A percentile compares a stretch with the other conserved stretches of the same genome.
These are phyloP conservation scores for Lepidotrigona ventralis DNA, from an alignment of 1,140 invertebrate genomes.

Conservation along the genomic window DNA sequence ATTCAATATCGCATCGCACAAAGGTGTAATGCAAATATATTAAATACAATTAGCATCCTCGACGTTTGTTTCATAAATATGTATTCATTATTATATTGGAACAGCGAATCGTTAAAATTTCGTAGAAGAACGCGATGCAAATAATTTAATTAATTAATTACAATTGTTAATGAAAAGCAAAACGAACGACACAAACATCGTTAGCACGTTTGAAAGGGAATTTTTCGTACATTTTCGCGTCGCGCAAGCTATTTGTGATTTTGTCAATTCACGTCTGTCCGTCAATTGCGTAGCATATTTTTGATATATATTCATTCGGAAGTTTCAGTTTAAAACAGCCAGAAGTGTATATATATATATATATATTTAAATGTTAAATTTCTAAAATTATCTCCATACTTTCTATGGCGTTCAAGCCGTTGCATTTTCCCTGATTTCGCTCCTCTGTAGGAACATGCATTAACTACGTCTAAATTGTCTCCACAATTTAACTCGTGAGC, in stretches of 20 bases:
- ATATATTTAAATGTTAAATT: too few species aligned
- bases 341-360: too few species aligned
- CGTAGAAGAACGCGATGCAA: not conserved
- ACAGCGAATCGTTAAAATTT: not conserved
- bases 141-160: not conserved
- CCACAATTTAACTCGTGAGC: constrained; percentile 36
- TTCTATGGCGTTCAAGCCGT: too few species aligned
- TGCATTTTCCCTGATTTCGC: not conserved
- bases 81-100: not conserved
- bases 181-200: not conserved
- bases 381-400: too few species aligned
- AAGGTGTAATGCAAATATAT: not conserved
- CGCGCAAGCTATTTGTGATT: not conserved
- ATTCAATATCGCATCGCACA: constrained; percentile 1
- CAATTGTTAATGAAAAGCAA: not conserved
- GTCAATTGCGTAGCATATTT: too few species aligned
- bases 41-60: not conserved
- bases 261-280: not conserved
- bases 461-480: not conserved
- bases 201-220: not conserved
- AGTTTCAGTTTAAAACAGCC: too few species aligned
- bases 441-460: not conserved
- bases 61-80: not conserved
- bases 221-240: not conserved
- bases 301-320: too few species aligned